phyloP scores from a whole-genome alignment of 2,888 invertebrate genomes.

The Steinernema carpocapsae region DNA sequence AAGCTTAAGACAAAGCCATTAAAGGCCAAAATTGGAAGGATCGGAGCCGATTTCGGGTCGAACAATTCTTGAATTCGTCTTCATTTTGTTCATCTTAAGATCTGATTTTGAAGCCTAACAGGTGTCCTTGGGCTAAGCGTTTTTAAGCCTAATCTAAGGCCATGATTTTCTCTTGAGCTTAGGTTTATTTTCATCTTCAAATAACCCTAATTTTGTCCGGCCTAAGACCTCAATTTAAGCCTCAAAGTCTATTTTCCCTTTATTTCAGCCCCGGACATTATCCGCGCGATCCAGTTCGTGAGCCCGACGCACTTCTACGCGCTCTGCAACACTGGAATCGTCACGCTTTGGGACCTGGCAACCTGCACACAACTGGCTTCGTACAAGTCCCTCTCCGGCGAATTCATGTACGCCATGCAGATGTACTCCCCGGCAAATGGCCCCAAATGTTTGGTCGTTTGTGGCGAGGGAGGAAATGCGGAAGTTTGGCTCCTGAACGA shows the following conservation, averaged over 20 bases:
- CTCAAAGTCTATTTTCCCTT: no score
- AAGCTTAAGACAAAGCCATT: no score
- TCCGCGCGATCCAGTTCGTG: neutral
- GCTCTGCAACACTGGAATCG: neutral
- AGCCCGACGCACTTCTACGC: neutral
- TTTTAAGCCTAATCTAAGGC: no score
- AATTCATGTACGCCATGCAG: conserved; percentile 56
- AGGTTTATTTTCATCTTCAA: no score
- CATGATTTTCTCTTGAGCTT: no score
- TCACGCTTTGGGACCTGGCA: conserved; percentile 78
- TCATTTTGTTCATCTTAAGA: conserved; percentile 22
- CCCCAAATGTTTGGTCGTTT: conserved; percentile 49
- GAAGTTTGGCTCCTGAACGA: conserved; percentile 53
- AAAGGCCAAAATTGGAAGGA: no score
- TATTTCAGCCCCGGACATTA: neutral
- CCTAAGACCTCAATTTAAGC: no score
- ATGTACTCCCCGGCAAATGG: neutral
- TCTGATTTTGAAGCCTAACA: no score
- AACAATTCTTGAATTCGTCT: neutral
- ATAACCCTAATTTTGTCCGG: no score
- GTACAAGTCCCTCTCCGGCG: conserved; percentile 50
- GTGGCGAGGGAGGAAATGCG: conserved; percentile 60
- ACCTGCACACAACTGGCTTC: conserved; percentile 79
- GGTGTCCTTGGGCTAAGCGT: no score
- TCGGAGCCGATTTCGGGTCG: no score